Evolutionary conservation across 2,888 invertebrate species (phyloP).

Genomic region (Muscina levida): DNA sequence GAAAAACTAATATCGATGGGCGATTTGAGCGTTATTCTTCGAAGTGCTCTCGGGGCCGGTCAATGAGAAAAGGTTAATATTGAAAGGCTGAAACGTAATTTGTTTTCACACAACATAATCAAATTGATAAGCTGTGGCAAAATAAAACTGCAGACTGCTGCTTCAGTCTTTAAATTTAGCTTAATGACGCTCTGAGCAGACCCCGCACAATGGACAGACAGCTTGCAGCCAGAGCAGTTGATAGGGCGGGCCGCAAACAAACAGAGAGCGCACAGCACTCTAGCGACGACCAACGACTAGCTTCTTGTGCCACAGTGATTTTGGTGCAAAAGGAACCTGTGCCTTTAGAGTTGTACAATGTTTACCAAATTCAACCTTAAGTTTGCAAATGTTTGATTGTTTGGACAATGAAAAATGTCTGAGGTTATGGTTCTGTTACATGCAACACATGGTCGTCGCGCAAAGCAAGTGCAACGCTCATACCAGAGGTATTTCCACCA

Average conservation of each 20-base stretch:
- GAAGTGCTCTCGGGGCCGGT: slow-evolving; percentile 44
- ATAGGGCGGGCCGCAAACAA: slow-evolving; percentile 51
- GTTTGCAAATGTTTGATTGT: slow-evolving; percentile 66
- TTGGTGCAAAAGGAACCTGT: background rate
- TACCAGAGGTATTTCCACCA: background rate
- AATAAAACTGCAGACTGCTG: no score
- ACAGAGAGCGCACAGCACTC: slow-evolving; percentile 50
- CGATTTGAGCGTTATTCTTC: slow-evolving; percentile 46
- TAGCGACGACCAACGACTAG: slow-evolving; percentile 42
- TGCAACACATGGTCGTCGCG: slow-evolving; percentile 61
- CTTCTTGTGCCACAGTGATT: slow-evolving; percentile 34
- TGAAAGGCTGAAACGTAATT: slow-evolving; percentile 78
- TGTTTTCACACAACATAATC: slow-evolving; percentile 80
- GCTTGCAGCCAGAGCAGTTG: slow-evolving; percentile 11
- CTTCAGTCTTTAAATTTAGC: slow-evolving; percentile 80
- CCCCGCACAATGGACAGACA: slow-evolving; percentile 14
- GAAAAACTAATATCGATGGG: slow-evolving; percentile 46
- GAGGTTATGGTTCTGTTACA: slow-evolving; percentile 65
- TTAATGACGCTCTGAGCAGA: slow-evolving; percentile 77
- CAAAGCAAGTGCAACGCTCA: slow-evolving; percentile 9
- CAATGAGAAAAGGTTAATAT: slow-evolving; percentile 68
- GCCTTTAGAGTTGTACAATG: slow-evolving; percentile 1
- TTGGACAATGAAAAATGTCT: slow-evolving; percentile 66
- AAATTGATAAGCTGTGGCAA: slow-evolving; percentile 79
- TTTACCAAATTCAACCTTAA: slow-evolving; percentile 18